phyloP scores from a whole-genome alignment of 2,888 invertebrate species.

The Pachliopta kotzebuea region DNA sequence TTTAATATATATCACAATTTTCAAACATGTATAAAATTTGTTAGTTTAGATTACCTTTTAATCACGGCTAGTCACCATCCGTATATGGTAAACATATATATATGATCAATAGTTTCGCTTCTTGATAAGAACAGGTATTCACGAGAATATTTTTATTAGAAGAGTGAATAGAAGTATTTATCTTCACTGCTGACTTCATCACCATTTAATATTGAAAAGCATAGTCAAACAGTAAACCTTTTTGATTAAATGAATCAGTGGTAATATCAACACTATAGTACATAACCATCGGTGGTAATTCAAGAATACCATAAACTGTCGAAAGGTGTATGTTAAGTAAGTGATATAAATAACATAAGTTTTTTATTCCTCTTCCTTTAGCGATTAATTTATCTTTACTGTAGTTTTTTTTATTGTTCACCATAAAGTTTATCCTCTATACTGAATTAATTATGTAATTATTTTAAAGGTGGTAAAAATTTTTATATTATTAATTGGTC shows the following conservation, averaged over 20 bases:
- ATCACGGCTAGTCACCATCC: too few relatives aligned
- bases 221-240: background rate
- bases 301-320: slow-evolving; percentile 10
- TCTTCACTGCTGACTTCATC: too few relatives aligned
- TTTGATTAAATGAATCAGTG: background rate
- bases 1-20: too few relatives aligned
- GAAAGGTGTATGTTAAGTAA: slow-evolving; percentile 17
- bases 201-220: too few relatives aligned
- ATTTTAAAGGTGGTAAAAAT: background rate
- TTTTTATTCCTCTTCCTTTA: slow-evolving; percentile 11
- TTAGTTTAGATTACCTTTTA: too few relatives aligned
- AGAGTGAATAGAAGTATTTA: too few relatives aligned
- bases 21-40: too few relatives aligned
- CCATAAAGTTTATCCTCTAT: background rate
- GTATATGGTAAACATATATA: too few relatives aligned
- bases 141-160: too few relatives aligned
- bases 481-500: too few relatives aligned
- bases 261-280: slow-evolving; percentile 11
- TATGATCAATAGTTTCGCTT: too few relatives aligned
- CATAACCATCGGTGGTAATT: slow-evolving; percentile 4
- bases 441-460: slow-evolving; percentile 15
- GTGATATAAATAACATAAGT: slow-evolving; percentile 16
- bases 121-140: too few relatives aligned
- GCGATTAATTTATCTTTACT: slow-evolving; percentile 20
- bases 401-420: slow-evolving; percentile 15